Conservation (phyloP, 2,888 invertebrate genomes). For the Ashinkailepas kermadecensis region DNA sequence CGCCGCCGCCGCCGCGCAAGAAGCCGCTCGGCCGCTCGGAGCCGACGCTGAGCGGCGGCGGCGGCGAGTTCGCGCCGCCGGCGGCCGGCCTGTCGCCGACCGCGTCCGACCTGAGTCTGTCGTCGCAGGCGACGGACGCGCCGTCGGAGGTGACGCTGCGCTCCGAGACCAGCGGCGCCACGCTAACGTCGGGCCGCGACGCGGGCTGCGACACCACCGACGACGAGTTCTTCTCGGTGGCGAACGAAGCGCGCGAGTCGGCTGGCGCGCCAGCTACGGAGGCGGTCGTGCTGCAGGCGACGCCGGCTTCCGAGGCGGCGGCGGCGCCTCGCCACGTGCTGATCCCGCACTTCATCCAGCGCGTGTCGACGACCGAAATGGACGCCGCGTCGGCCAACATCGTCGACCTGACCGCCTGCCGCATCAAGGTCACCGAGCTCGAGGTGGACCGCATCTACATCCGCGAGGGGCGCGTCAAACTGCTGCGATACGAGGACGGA, state of each 20-base stretch:
- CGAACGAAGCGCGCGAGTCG: not conserved
- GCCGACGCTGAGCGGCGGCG: not conserved
- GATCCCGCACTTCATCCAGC: conserved; percentile 17
- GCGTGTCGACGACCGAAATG: conserved; percentile 5
- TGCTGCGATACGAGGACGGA: not conserved
- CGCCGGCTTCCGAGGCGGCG: not conserved
- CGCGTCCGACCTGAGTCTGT: not conserved
- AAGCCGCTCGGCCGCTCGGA: not conserved
- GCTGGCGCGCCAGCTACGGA: not conserved
- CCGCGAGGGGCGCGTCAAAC: conserved; percentile 6
- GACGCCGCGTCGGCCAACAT: conserved; percentile 19
- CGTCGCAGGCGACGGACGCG: conserved; percentile 9
- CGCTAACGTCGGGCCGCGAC: not conserved
- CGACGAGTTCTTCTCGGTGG: conserved; percentile 22
- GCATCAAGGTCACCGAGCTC: conserved; percentile 21
- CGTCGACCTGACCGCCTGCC: conserved; percentile 9
- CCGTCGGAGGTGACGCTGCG: conserved; percentile 5
- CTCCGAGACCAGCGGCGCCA: not conserved
- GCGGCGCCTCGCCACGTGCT: not conserved
- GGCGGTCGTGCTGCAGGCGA: not conserved
- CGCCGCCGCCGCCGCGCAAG: conserved; percentile 15
- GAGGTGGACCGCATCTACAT: conserved; percentile 21
- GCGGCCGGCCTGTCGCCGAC: not conserved
- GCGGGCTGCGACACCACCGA: conserved; percentile 1
- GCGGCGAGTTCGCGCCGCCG: not conserved